Conservation (phyloP, 2,797 vertebrate genomes). For the Zonotrichia albicollis region DNA sequence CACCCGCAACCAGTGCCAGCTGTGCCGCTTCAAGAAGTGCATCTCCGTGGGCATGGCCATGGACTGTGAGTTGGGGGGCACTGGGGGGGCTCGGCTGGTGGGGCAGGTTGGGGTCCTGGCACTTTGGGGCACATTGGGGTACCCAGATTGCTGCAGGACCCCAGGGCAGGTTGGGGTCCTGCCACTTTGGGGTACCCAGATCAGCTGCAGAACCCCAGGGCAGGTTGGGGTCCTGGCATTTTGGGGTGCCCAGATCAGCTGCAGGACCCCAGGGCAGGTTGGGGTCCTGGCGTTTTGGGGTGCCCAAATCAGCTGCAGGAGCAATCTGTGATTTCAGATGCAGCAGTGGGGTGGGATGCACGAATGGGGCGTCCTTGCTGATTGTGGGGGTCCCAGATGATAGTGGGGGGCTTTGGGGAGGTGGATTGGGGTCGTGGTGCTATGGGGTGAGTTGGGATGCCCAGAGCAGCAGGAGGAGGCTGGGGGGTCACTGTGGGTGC, state of each 20-base stretch:
- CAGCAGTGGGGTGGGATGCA: background rate
- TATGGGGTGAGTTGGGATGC: accelerated
- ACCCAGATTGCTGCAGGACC: background rate
- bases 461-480: no score
- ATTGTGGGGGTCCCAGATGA: no score
- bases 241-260: no score
- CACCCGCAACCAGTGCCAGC: slow-evolving; percentile 98
- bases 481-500: no score
- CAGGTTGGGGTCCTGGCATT: no score
- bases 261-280: no score
- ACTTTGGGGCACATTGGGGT: background rate
- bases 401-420: background rate
- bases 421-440: background rate
- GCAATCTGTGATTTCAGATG: background rate
- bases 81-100: background rate
- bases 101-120: background rate
- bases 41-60: slow-evolving; percentile 98
- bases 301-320: no score
- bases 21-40: slow-evolving; percentile 98
- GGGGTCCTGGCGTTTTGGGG: no score
- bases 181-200: no score
- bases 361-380: no score
- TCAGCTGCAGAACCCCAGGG: no score
- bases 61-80: slow-evolving; percentile 83
- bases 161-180: no score